Percentiles rank a stretch among this genome's conserved stretches.
Evolutionary conservation across 2,888 invertebrate species (phyloP).

Genomic region (Agriotes lineatus): DNA sequence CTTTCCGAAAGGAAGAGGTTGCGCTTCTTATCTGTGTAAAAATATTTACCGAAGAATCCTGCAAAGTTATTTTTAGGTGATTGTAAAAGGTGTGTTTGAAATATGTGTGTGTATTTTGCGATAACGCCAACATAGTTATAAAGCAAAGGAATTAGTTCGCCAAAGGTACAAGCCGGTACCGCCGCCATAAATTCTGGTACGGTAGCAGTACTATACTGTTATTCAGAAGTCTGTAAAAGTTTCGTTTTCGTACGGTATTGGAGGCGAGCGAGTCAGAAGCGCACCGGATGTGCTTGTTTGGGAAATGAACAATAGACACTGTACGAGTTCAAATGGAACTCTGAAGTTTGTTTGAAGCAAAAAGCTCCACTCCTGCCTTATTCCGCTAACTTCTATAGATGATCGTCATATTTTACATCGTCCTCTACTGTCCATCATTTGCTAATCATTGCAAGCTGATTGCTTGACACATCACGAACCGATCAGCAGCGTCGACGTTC

Average conservation of each 20-base stretch:
- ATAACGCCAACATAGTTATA: slow-evolving; percentile 33
- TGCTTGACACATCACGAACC: background rate
- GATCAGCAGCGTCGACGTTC: background rate
- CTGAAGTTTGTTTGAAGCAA: slow-evolving; percentile 26
- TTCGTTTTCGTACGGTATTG: slow-evolving; percentile 32
- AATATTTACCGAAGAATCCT: slow-evolving; percentile 22
- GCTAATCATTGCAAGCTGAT: background rate
- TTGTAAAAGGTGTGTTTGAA: slow-evolving; percentile 36
- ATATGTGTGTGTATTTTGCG: slow-evolving; percentile 33
- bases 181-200: slow-evolving; percentile 43
- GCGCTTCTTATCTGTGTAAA: slow-evolving; percentile 17
- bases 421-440: background rate
- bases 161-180: slow-evolving; percentile 50
- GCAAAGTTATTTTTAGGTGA: slow-evolving; percentile 9
- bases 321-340: slow-evolving; percentile 33
- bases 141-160: slow-evolving; percentile 50
- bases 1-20: slow-evolving; percentile 21
- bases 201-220: slow-evolving; percentile 22
- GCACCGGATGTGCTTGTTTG: slow-evolving; percentile 34
- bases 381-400: slow-evolving; percentile 18
- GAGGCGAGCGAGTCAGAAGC: slow-evolving; percentile 25
- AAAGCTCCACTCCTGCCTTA: slow-evolving; percentile 24
- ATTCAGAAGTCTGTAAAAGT: slow-evolving; percentile 37
- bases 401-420: background rate
- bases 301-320: slow-evolving; percentile 37